phyloP scores from a whole-genome alignment of 2,797 vertebrate genomes.

The Anguilla obscura region DNA sequence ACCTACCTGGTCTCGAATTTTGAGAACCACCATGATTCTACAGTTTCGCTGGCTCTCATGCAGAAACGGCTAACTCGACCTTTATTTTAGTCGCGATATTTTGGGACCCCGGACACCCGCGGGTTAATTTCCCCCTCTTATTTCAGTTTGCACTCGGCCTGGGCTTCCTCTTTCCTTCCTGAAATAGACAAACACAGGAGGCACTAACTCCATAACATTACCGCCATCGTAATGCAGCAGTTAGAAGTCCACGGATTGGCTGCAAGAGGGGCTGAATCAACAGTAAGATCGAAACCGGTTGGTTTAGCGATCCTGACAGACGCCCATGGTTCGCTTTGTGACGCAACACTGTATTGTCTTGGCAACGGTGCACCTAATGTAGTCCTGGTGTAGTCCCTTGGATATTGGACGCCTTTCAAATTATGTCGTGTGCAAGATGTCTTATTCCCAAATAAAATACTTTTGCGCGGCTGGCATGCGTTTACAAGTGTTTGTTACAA shows the following conservation, averaged over 20 bases:
- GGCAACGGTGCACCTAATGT: slow-evolving; percentile 11
- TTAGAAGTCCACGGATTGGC: slow-evolving; percentile 59
- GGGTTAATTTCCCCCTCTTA: slow-evolving; percentile 35
- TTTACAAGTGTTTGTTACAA: neutral
- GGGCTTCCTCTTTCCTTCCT: slow-evolving; percentile 49
- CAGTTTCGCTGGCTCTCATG: slow-evolving; percentile 62
- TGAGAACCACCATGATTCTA: slow-evolving; percentile 77
- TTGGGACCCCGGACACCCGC: slow-evolving; percentile 9
- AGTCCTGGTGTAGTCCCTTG: neutral
- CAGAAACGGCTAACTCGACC: slow-evolving; percentile 47
- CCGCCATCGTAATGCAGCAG: slow-evolving; percentile 45
- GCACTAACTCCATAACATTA: slow-evolving; percentile 54
- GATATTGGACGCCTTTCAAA: neutral
- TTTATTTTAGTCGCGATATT: slow-evolving; percentile 23
- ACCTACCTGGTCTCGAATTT: slow-evolving; percentile 76
- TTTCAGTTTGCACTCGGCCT: slow-evolving; percentile 37
- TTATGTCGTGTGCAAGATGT: neutral
- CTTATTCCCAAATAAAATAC: neutral
- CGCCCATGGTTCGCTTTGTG: slow-evolving; percentile 18
- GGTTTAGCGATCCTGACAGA: slow-evolving; percentile 37
- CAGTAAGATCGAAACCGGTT: slow-evolving; percentile 59
- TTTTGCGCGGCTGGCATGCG: neutral
- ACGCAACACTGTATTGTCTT: slow-evolving; percentile 24
- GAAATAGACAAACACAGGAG: slow-evolving; percentile 48
- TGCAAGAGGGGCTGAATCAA: slow-evolving; percentile 48